Conservation (phyloP, 2,888 invertebrate genomes). For the Agonopterix arenella region DNA sequence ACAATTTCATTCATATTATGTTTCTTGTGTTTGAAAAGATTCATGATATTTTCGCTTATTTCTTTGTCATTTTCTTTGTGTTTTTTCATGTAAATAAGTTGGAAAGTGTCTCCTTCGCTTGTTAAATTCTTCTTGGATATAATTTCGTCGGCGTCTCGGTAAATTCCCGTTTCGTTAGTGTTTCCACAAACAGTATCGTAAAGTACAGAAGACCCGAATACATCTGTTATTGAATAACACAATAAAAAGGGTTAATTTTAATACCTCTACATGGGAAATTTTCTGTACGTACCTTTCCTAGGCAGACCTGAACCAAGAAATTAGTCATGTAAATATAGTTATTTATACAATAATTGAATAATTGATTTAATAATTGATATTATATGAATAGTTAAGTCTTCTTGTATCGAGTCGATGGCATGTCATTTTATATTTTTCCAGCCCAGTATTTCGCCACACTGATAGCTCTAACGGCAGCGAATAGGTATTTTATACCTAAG, state of each 20-base stretch:
- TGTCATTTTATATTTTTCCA: too few species aligned
- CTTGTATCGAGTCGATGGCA: too few species aligned
- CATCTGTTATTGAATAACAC: constrained; percentile 19
- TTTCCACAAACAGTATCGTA: constrained; percentile 14
- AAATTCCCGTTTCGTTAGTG: neutral
- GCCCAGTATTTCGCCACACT: too few species aligned
- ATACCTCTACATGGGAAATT: neutral
- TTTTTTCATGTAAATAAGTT: neutral
- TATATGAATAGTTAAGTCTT: too few species aligned
- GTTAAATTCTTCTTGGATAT: neutral
- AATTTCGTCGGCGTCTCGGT: neutral
- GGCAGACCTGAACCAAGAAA: constrained; percentile 49
- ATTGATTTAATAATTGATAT: too few species aligned
- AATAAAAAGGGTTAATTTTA: constrained; percentile 5
- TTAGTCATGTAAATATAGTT: neutral
- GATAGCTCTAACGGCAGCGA: too few species aligned
- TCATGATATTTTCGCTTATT: too few species aligned
- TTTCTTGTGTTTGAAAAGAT: too few species aligned
- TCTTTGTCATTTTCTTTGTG: constrained; percentile 1
- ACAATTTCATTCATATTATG: neutral
- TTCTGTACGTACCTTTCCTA: constrained; percentile 37
- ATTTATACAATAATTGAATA: too few species aligned
- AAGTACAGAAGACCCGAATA: constrained; percentile 13
- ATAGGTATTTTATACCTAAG: too few species aligned
- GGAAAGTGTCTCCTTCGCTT: constrained; percentile 1